phyloP scores from a whole-genome alignment of 2,113 vertebrate species.

The Myxocyprinus asiaticus region DNA sequence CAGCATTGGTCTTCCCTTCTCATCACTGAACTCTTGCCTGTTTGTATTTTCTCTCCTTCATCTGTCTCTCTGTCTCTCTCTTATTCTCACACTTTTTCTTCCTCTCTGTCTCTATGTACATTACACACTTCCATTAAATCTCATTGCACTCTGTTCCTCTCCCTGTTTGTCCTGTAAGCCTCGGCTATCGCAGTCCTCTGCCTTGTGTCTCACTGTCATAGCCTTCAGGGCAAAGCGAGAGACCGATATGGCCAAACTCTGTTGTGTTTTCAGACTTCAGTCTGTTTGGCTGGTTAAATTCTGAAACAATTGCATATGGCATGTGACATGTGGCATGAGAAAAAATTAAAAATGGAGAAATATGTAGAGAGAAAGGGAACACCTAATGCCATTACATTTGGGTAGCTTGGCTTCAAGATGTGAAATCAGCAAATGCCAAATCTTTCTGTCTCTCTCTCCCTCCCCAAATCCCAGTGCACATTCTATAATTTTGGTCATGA shows the following conservation, averaged over 20 bases:
- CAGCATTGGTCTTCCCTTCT: too few relatives aligned
- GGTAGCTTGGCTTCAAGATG: constrained; percentile 35
- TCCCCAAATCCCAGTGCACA: neutral
- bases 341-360: neutral
- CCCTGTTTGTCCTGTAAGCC: too few relatives aligned
- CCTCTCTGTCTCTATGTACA: neutral
- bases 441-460: neutral
- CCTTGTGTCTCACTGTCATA: neutral
- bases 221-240: too few relatives aligned
- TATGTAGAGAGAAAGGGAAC: constrained; percentile 20
- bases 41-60: neutral
- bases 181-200: constrained; percentile 2
- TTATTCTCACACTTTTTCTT: neutral
- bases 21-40: too few relatives aligned
- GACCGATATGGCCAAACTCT: neutral
- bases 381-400: constrained; percentile 37
- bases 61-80: neutral
- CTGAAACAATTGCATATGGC: constrained; percentile 31
- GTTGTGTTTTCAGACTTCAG: neutral
- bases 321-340: constrained; percentile 6
- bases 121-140: neutral
- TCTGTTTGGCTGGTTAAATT: neutral
- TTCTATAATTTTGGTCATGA: too few relatives aligned
- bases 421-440: constrained; percentile 23
- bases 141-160: neutral